Conservation (phyloP, 2,113 vertebrate species). For the Channa maculata region DNA sequence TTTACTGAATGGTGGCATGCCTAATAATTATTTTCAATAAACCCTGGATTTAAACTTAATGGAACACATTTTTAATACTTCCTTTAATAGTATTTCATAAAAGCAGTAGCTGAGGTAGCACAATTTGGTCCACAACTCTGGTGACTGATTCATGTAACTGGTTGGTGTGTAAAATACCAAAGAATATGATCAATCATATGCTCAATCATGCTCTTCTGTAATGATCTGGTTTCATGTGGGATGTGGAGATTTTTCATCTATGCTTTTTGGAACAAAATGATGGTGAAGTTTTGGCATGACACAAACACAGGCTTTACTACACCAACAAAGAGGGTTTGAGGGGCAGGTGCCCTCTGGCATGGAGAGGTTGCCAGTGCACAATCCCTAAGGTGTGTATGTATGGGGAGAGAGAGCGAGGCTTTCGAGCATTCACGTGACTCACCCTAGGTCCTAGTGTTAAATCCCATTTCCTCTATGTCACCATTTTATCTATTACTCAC, state of each 20-base stretch:
- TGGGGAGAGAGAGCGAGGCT: conserved; percentile 14
- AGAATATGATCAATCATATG: conserved; percentile 1
- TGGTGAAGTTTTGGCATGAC: conserved; percentile 22
- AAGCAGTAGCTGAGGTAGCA: conserved; percentile 13
- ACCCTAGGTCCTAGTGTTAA: conserved; percentile 58
- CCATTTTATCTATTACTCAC: conserved; percentile 51
- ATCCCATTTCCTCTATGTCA: conserved; percentile 55
- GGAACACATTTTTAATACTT: background rate
- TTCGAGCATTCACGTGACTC: conserved; percentile 64
- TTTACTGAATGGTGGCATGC: no score
- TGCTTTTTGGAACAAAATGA: conserved; percentile 11
- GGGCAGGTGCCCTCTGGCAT: conserved; percentile 68
- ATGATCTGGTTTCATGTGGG: conserved; percentile 2
- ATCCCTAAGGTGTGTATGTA: conserved; percentile 29
- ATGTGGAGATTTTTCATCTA: conserved; percentile 23
- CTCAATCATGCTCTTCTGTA: conserved; percentile 43
- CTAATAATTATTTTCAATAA: no score
- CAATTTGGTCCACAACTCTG: conserved; percentile 25
- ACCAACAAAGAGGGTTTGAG: conserved; percentile 51
- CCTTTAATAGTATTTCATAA: background rate
- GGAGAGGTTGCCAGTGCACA: conserved; percentile 54
- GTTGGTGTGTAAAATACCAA: conserved; percentile 17
- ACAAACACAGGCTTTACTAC: conserved; percentile 32
- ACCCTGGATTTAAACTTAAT: background rate
- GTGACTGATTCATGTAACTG: conserved; percentile 52